Evolutionary conservation across 2,888 invertebrate species (phyloP), one percentile per base, ranked within the genome.

Genomic region (Ptychoptera albimana): DNA sequence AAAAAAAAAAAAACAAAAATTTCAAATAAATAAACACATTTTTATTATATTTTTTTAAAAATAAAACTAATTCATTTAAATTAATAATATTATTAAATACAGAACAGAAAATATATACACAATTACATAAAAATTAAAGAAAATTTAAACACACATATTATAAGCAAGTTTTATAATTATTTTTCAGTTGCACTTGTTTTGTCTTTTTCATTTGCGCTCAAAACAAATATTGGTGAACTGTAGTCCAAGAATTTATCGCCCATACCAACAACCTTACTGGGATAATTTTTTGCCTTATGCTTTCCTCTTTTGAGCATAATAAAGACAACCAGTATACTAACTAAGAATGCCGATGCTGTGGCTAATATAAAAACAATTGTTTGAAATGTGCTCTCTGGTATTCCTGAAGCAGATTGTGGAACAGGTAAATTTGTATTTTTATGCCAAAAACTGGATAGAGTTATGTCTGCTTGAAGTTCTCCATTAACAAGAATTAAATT

Each of bases 261-360:
- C 6, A 42, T 48, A 43, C 50, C 49, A 8, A 51, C 36, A 15
- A 47, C 45, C 14, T 51, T 50, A 43, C 52, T 51, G 8, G 49
- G 48, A 44, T 50, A 51, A 15, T 45, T 38, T 38, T 48, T 44
- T 14, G 44, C 13, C 42, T 59, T 57, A 43, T 53, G 56, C 40
- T 74, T 74, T 55, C 74, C 71, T 10, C 81, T 74, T 60, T 85
- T 84, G 11, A 85, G 64, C 72, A 83, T 77, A 2, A 85, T 72
- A 11, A 84, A 70, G 4, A 85, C 75, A 29, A 82, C 75, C 14
- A 85, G 69, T 14, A 83, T 77, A 57, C 82, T 82, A 58, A 85
- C 82, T 45, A 85, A 72, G 56, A 85, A 84, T 1, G 84, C 82
- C 5, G 84, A 83, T 8, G 79, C 79, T 1, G 82, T 82, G 16